phyloP scores from a whole-genome alignment of 2,888 invertebrate genomes.

The Panzeria rudis region DNA sequence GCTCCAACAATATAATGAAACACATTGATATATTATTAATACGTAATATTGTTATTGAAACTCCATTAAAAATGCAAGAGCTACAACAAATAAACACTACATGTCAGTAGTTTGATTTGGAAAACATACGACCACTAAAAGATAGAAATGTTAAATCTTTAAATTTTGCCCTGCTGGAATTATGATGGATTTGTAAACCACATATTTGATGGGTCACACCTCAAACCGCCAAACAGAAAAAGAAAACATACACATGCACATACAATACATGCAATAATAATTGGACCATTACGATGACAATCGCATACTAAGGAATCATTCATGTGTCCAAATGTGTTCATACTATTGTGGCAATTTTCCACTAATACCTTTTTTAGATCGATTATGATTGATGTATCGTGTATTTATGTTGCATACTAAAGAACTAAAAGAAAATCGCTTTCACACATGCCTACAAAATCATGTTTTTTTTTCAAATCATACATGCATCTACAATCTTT shows the following conservation, averaged over 20 bases:
- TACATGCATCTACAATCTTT: not conserved
- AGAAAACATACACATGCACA: not conserved
- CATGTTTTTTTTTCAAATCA: too few relatives aligned
- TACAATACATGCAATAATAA: slow-evolving; percentile 32
- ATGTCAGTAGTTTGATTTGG: not conserved
- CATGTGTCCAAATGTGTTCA: slow-evolving; percentile 52
- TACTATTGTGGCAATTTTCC: slow-evolving; percentile 67
- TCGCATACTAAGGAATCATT: slow-evolving; percentile 51
- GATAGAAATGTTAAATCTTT: slow-evolving; percentile 25
- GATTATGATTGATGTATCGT: slow-evolving; percentile 80
- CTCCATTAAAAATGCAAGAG: too few relatives aligned
- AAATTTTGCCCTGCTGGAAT: slow-evolving; percentile 11
- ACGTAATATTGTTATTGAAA: too few relatives aligned
- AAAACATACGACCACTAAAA: not conserved
- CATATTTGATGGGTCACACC: slow-evolving; percentile 56
- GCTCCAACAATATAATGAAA: too few relatives aligned
- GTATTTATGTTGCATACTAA: slow-evolving; percentile 70
- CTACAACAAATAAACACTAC: too few relatives aligned
- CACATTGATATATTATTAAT: too few relatives aligned
- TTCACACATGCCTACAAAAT: slow-evolving; percentile 9
- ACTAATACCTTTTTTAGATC: slow-evolving; percentile 77
- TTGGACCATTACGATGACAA: slow-evolving; percentile 56
- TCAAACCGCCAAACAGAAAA: slow-evolving; percentile 26
- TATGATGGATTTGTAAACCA: slow-evolving; percentile 65
- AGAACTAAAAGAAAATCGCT: slow-evolving; percentile 22